These are phyloP conservation scores for Monomorium pharaonis DNA, from an alignment of 1,140 invertebrate species.

Conservation along the genomic window DNA sequence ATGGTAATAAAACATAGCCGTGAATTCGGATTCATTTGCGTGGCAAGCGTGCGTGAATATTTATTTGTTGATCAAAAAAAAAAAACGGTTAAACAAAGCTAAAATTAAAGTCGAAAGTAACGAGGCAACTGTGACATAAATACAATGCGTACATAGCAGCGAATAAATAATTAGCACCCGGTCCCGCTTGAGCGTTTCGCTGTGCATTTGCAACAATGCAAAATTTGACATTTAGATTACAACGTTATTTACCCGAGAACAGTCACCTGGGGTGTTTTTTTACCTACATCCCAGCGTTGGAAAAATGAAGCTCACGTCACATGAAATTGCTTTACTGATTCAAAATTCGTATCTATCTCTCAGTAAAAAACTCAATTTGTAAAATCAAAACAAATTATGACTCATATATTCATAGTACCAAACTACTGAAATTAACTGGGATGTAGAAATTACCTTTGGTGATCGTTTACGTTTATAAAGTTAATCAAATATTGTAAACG, in stretches of 20 bases:
- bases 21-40: neutral
- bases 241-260: neutral
- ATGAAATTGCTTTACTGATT: too few relatives aligned
- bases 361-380: too few relatives aligned
- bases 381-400: too few relatives aligned
- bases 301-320: too few relatives aligned
- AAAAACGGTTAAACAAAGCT: neutral
- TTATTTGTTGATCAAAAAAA: neutral
- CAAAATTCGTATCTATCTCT: too few relatives aligned
- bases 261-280: too few relatives aligned
- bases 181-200: neutral
- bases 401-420: too few relatives aligned
- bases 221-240: constrained; percentile 14
- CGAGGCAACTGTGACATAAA: neutral
- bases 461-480: too few relatives aligned
- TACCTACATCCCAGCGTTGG: too few relatives aligned
- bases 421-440: too few relatives aligned
- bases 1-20: neutral
- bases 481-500: too few relatives aligned
- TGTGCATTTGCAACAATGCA: neutral
- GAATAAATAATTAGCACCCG: neutral
- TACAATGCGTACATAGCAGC: neutral
- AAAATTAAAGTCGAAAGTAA: constrained; percentile 11
- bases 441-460: too few relatives aligned
- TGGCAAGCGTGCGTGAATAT: neutral